Conservation (phyloP, 2,113 vertebrate genomes). For the Lepisosteus oculatus region DNA sequence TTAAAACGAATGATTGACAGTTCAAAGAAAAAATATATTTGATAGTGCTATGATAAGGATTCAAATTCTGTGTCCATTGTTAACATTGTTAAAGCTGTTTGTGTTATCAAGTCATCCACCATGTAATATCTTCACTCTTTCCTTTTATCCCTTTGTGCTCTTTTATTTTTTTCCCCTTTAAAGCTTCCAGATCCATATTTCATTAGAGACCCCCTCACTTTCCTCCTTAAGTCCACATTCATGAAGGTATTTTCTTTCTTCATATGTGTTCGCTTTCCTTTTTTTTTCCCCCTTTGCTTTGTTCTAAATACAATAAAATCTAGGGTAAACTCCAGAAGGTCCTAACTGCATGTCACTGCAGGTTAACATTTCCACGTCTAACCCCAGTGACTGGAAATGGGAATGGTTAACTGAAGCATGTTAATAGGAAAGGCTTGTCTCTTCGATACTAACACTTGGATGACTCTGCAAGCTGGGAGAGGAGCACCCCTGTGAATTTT, state of each 20-base stretch:
- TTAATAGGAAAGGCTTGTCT: slow-evolving; percentile 91
- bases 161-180: slow-evolving; percentile 40
- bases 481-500: slow-evolving; percentile 69
- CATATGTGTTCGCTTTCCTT: slow-evolving; percentile 17
- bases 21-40: too few relatives aligned
- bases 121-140: background rate
- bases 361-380: slow-evolving; percentile 77
- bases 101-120: background rate
- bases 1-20: too few relatives aligned
- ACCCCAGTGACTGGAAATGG: slow-evolving; percentile 66
- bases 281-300: slow-evolving; percentile 39
- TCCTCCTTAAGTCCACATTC: slow-evolving; percentile 71
- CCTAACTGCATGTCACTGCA: slow-evolving; percentile 76
- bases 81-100: too few relatives aligned
- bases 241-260: slow-evolving; percentile 60
- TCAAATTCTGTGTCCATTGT: too few relatives aligned
- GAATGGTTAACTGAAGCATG: slow-evolving; percentile 88
- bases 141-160: background rate
- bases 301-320: slow-evolving; percentile 64
- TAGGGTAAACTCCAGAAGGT: slow-evolving; percentile 49
- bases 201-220: slow-evolving; percentile 72
- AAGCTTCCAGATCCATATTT: slow-evolving; percentile 77
- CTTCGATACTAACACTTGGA: slow-evolving; percentile 91
- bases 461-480: slow-evolving; percentile 84
- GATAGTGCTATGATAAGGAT: too few relatives aligned